Conservation (phyloP, 92 coral and sea anemone genomes). For the Palythoa caribaeorum region DNA sequence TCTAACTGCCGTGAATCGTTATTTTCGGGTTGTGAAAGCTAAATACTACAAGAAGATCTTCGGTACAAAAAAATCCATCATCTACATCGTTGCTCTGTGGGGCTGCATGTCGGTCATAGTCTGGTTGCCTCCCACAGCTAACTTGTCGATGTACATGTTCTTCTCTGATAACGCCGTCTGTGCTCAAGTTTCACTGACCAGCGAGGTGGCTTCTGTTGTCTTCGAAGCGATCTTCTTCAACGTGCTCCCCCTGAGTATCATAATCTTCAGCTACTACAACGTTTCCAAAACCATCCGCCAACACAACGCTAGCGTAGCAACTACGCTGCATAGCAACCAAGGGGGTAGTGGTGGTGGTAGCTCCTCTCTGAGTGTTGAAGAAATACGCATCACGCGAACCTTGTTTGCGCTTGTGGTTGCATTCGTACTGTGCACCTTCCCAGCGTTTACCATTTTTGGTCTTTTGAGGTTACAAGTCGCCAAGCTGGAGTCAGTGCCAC, state of each 20-base stretch:
- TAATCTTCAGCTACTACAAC: conserved; percentile 49
- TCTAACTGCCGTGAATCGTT: conserved; percentile 36
- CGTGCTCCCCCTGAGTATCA: conserved; percentile 25
- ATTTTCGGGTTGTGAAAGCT: conserved; percentile 42
- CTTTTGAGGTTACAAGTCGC: conserved; percentile 33
- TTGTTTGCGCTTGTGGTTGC: conserved; percentile 41
- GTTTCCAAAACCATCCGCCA: conserved; percentile 41
- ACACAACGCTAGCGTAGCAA: conserved; percentile 38
- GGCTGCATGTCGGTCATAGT: conserved; percentile 21
- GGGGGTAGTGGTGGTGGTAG: conserved; percentile 24
- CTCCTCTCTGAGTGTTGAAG: conserved; percentile 42
- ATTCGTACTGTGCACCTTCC: conserved; percentile 40
- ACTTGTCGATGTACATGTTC: conserved; percentile 31
- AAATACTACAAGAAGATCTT: conserved; percentile 37
- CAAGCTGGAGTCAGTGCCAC: conserved; percentile 33
- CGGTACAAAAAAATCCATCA: conserved; percentile 15
- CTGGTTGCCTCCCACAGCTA: conserved; percentile 45
- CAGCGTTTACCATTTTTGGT: conserved; percentile 46
- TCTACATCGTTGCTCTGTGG: conserved; percentile 23
- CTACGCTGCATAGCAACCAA: conserved; percentile 39
- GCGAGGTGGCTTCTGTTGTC: conserved; percentile 21
- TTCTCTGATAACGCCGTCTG: conserved; percentile 44
- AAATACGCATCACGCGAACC: conserved; percentile 38
- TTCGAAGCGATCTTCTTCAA: conserved; percentile 45
- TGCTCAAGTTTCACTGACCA: conserved; percentile 32